A percentile compares a stretch with the other conserved stretches of the same genome.
Conservation (phyloP, 2,113 vertebrate genomes). For the Cryptomyrus ogoouensis region DNA sequence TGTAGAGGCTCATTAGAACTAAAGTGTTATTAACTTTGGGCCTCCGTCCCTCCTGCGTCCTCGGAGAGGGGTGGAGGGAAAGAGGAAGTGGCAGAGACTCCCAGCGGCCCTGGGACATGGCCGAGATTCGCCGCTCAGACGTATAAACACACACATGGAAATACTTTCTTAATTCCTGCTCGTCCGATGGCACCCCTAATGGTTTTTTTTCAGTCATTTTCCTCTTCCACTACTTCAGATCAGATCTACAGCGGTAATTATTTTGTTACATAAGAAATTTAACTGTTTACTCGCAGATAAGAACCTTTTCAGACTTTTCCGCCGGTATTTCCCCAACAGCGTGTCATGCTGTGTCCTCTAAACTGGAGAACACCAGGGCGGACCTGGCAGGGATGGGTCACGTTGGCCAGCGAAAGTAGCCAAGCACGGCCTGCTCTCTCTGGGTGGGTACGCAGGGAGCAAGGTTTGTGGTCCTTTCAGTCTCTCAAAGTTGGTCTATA, state of each 20-base stretch:
- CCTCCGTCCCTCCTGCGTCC: not conserved
- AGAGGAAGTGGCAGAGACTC: constrained; percentile 20
- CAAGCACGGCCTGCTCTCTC: not conserved
- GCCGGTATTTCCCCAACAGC: not conserved
- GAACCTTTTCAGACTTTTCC: not conserved
- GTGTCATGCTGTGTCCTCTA: constrained; percentile 8
- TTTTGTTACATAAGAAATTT: constrained; percentile 9
- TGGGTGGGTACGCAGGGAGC: not conserved
- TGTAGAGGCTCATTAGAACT: constrained; percentile 12
- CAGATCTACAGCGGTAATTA: not conserved
- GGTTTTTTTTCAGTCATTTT: not conserved
- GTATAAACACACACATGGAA: not conserved
- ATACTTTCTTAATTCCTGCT: not conserved
- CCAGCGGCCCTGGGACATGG: not conserved
- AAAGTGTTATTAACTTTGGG: constrained; percentile 15
- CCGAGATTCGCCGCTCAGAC: not conserved
- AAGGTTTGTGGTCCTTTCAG: constrained; percentile 3
- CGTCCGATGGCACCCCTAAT: too few species aligned
- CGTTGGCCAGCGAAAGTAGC: constrained; percentile 28
- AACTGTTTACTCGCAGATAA: not conserved
- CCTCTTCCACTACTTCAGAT: not conserved
- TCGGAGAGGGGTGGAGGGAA: not conserved
- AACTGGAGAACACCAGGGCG: not conserved
- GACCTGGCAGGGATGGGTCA: not conserved
- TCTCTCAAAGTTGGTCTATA: not conserved